Conservation (phyloP, 2,888 invertebrate species). For the Ophion costatus region DNA sequence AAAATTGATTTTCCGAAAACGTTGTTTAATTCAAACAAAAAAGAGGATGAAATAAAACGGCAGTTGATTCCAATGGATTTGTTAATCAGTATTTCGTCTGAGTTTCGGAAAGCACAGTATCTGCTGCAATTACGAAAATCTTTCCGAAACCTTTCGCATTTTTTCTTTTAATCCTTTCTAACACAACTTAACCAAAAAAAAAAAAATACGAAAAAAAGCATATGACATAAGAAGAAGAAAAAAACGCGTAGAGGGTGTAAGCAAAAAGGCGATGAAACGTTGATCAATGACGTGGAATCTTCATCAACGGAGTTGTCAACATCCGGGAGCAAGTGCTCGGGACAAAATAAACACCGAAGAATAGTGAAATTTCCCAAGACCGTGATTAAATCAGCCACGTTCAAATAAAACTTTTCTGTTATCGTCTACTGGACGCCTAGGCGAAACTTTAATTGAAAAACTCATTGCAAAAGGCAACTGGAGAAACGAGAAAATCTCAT, state of each 20-base stretch:
- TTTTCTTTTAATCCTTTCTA: conserved; percentile 18
- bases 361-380: conserved; percentile 27
- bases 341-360: conserved; percentile 53
- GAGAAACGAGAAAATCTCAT: conserved; percentile 34
- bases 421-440: not conserved
- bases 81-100: not conserved
- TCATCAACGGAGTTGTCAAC: conserved; percentile 40
- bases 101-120: no score
- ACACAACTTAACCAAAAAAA: not conserved
- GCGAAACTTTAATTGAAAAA: conserved; percentile 57
- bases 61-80: not conserved
- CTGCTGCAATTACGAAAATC: not conserved
- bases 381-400: conserved; percentile 25
- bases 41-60: not conserved
- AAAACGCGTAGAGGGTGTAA: not conserved
- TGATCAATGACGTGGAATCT: conserved; percentile 19
- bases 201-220: not conserved
- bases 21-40: no score
- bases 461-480: conserved; percentile 25
- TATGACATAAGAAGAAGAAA: conserved; percentile 9
- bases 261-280: not conserved
- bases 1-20: no score
- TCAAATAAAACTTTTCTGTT: conserved; percentile 7
- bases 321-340: conserved; percentile 36
- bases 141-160: conserved; percentile 11